Evolutionary conservation across 2,888 invertebrate genomes (phyloP).

Genomic region (Agrypnus murinus): DNA sequence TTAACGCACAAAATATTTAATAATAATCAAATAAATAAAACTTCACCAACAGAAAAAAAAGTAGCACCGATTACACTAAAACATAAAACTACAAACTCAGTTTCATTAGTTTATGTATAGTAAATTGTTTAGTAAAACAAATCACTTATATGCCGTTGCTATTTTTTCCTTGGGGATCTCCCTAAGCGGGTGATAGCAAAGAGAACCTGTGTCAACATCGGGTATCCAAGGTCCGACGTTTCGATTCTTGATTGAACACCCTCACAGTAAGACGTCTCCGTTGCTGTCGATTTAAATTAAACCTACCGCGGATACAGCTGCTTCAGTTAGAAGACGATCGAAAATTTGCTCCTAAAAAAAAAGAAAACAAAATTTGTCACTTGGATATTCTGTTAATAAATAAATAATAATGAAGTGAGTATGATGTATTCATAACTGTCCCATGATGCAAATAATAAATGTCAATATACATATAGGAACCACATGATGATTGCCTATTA

Average conservation of each 20-base stretch:
- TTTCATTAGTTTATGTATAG: no score
- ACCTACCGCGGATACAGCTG: slow-evolving; percentile 1
- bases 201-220: slow-evolving; percentile 69
- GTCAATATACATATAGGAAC: slow-evolving; percentile 19
- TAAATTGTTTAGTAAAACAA: not conserved
- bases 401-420: no score
- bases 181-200: slow-evolving; percentile 69
- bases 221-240: slow-evolving; percentile 67
- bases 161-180: slow-evolving; percentile 70
- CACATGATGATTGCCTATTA: slow-evolving; percentile 28
- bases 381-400: no score
- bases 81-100: slow-evolving; percentile 14
- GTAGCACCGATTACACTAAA: not conserved
- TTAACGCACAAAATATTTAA: not conserved
- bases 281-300: slow-evolving; percentile 35
- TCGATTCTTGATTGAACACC: slow-evolving; percentile 54
- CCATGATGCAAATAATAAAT: slow-evolving; percentile 17
- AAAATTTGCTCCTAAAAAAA: slow-evolving; percentile 19
- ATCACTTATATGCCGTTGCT: slow-evolving; percentile 36
- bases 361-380: not conserved
- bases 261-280: slow-evolving; percentile 40
- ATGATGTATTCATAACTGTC: no score
- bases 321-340: slow-evolving; percentile 6
- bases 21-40: slow-evolving; percentile 7
- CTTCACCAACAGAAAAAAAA: slow-evolving; percentile 29